Evolutionary conservation across 2,888 invertebrate genomes (phyloP), one percentile per base, ranked within the genome.

Genomic region (Ctenicera cuprea): DNA sequence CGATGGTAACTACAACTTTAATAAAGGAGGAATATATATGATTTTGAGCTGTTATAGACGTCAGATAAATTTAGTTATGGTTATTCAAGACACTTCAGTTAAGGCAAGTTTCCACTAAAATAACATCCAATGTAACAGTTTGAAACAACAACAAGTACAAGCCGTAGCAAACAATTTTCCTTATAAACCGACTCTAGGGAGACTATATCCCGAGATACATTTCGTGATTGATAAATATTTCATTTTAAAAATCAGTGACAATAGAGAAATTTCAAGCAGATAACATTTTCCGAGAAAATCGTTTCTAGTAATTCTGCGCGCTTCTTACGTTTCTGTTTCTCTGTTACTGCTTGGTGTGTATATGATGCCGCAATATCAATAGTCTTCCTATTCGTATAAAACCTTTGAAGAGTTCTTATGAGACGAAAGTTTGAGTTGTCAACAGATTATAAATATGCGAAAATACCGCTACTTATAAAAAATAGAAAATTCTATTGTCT

Each of bases 21-120:
- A n/a, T 26, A 5, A 33, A 54, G 16, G 22, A 70, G 57, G 54
- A 62, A 63, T 57, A 70, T 57, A 30, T 22, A 30, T 38, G 38
- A 45, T 52, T 57, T 71, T 71, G 64, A 71, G 64, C 71, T 54
- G 57, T 33, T 9, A 14, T 62, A 62, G 45, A 41, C 64, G 54
- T 37, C 64, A 64, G 71, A 71, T 65, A 41, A 57, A 57, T 71
- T 52, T 67, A 43, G 45, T 69, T 43, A 65, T 64, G 65, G 38
- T 73, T 77, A 73, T 74, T 75, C 76, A 80, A 80, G 80, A 80
- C 80, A 80, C 80, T 80, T 80, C 68, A 71, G 75, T 79, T 80
- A 80, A 80, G 81, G 79, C 79, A 78, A 75, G 66, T 77, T 77
- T 77, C 76, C 77, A 74, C 72, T 75, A 69, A 73, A 68, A 74